Conservation (phyloP, 92 coral and sea anemone genomes). For the Porites evermanni region DNA sequence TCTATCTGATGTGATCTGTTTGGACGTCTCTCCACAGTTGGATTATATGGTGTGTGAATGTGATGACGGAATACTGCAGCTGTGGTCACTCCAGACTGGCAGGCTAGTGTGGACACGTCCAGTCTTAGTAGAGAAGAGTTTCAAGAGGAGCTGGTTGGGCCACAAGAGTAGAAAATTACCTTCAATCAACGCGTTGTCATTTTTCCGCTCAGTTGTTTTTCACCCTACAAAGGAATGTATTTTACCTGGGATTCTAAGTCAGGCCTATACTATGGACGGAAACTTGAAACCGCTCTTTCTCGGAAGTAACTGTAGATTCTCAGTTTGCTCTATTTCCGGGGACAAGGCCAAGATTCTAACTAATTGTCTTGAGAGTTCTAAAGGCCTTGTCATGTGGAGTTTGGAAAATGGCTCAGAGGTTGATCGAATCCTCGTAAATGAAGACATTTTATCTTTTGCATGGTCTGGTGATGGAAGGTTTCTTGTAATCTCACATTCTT, state of each 20-base stretch:
- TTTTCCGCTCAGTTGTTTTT: constrained; percentile 3
- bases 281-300: constrained; percentile 5
- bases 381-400: constrained; percentile 35
- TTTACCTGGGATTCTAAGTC: constrained; percentile 40
- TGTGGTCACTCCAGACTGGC: constrained; percentile 33
- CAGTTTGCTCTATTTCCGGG: constrained; percentile 30
- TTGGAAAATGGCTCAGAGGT: constrained; percentile 13
- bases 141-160: too few relatives aligned
- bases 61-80: background rate
- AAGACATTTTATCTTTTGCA: constrained; percentile 27
- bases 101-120: constrained; percentile 20
- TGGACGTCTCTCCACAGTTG: constrained; percentile 20
- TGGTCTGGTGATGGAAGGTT: constrained; percentile 19
- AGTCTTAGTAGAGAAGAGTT: background rate
- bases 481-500: constrained; percentile 16
- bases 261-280: constrained; percentile 21
- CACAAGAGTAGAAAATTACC: too few relatives aligned
- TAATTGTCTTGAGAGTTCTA: background rate
- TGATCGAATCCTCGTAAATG: background rate
- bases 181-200: too few relatives aligned
- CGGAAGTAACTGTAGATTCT: constrained; percentile 16
- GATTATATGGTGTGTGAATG: constrained; percentile 41
- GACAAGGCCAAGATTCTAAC: constrained; percentile 23
- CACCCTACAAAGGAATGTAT: constrained; percentile 14
- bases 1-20: background rate